These are phyloP conservation scores for Fratercula arctica DNA, from an alignment of 2,797 vertebrate genomes.

Conservation along the genomic window DNA sequence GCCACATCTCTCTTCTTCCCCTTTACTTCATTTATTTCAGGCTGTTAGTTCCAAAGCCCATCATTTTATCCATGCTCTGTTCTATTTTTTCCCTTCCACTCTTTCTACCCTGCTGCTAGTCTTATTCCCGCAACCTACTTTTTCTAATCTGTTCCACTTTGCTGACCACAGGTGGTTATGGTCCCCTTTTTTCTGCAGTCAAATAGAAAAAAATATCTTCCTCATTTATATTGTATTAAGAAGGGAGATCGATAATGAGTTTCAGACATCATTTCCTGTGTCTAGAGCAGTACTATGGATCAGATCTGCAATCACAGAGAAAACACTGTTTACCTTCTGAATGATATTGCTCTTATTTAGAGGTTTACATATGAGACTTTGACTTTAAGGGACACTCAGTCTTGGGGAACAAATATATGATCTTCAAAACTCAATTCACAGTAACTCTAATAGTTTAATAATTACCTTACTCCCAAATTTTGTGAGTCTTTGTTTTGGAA, in stretches of 20 bases:
- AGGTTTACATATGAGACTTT: not conserved
- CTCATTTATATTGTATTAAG: not conserved
- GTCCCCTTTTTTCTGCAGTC: not conserved
- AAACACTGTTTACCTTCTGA: not conserved
- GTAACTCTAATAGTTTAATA: not conserved
- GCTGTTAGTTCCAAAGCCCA: not conserved
- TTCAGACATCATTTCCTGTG: not conserved
- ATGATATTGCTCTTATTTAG: not conserved
- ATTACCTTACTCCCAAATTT: not conserved
- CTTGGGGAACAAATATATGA: not conserved
- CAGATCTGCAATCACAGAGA: not conserved
- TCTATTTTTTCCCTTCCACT: not conserved
- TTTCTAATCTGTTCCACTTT: conserved; percentile 43
- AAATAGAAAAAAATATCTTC: not conserved
- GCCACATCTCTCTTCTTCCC: not conserved
- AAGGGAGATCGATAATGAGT: not conserved
- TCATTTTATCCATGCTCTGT: not conserved
- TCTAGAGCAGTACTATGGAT: not conserved
- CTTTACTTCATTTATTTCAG: conserved; percentile 26
- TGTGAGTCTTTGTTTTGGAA: not conserved
- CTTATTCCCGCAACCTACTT: conserved; percentile 25
- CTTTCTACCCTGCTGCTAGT: conserved; percentile 10
- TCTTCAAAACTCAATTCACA: not conserved
- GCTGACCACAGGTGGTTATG: not conserved
- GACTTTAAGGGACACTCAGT: not conserved